Conservation (phyloP, 2,888 invertebrate species). For the Torymus aiolomorphi region DNA sequence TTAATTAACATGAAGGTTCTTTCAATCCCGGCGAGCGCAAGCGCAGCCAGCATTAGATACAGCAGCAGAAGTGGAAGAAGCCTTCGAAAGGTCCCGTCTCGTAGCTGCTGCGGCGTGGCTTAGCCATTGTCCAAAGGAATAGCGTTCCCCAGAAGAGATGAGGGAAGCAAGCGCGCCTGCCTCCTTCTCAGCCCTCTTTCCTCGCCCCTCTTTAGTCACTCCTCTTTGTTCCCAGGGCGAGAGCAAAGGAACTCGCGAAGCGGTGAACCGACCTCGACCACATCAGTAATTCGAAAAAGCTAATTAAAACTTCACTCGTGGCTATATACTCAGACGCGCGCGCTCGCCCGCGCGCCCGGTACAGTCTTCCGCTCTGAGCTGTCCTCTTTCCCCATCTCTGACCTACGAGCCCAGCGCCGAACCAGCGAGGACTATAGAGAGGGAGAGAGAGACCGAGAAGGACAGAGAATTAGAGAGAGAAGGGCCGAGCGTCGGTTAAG, state of each 20-base stretch:
- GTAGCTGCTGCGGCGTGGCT: constrained; percentile 49
- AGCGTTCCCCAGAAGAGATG: constrained; percentile 21
- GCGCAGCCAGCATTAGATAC: constrained; percentile 29
- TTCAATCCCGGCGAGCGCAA: constrained; percentile 27
- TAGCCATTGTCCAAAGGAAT: constrained; percentile 67
- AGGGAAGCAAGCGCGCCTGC: not conserved
- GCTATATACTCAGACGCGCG: constrained; percentile 60
- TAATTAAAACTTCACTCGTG: constrained; percentile 74
- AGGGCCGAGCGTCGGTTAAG: constrained; percentile 47
- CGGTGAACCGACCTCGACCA: constrained; percentile 66
- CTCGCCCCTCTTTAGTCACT: no score
- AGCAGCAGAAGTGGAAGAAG: not conserved
- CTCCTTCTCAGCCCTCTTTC: constrained; percentile 8
- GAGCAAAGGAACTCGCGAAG: constrained; percentile 66
- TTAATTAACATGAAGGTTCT: constrained; percentile 39
- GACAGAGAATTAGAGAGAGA: constrained; percentile 52
- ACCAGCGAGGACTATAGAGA: constrained; percentile 36
- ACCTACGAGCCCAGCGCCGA: constrained; percentile 57
- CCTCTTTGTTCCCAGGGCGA: constrained; percentile 67
- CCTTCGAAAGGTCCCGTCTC: constrained; percentile 2
- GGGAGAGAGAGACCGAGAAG: constrained; percentile 53
- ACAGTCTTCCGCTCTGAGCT: constrained; percentile 49
- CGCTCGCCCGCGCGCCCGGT: constrained; percentile 35
- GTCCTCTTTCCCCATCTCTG: constrained; percentile 57
- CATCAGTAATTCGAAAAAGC: constrained; percentile 74